Evolutionary conservation across 1,140 invertebrate species (phyloP), one percentile per base, ranked within the genome.

Genomic region (Chelonus insularis): DNA sequence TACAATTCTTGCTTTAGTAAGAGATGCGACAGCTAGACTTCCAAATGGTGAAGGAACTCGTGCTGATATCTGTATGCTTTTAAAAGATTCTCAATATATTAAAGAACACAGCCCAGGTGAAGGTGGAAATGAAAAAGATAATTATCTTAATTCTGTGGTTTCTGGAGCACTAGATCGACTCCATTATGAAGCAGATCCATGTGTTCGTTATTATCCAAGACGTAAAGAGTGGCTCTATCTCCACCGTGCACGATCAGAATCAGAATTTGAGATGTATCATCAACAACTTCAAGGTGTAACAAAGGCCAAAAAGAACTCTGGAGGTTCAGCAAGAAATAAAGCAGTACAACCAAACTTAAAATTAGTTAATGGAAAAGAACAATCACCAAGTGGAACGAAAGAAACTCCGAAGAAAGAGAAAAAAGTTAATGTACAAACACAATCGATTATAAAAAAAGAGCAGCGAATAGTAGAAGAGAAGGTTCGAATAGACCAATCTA

Each of bases 11-110:
- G 92, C 94, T 9, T 81, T 97, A 34, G 94, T 98, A 7, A 82
- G 95, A 37, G 95, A 98, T 84, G 93, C 95, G 2, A 92, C 94
- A 0, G 94, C 96, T 0, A 82, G 96, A 41, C 81, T 98, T 58
- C 95, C 96, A 0, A 97, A 94, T 78, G 95, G 95, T 0, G 93
- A 97, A 82, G 95, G 96, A 18, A 96, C 95, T 0, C 80, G 94
- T 21, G 87, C 90, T 3, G 94, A 97, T 70, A 95, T 97, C 65
- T 92, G 91, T 78, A 89, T 91, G 68, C 78, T 94, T 39, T 72
- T 93, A 4, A 89, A 91, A 73, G 91, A 92, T 72, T 95, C 93
- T 0, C 92, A 95, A 70, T 96, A 93, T 68, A 84, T 96, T 23
- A 85, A 86, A 32, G 87, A 88, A 43, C 87, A 90, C 25, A 86